Conservation (phyloP, 2,113 vertebrate genomes). For the Bubalus kerabau region DNA sequence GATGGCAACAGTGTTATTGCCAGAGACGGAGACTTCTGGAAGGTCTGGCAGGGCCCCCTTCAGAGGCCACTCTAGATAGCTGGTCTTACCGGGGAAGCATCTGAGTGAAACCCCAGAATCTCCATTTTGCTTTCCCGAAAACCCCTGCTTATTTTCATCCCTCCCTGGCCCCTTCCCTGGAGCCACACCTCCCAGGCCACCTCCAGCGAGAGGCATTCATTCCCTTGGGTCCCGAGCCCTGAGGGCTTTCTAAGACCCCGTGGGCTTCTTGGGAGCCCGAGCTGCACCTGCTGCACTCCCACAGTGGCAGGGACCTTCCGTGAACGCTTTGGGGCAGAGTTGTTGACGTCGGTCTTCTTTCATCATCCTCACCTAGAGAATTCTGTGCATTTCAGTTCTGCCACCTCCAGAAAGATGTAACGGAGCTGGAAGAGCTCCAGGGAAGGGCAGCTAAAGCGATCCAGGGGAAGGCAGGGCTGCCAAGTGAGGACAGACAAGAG, state of each 20-base stretch:
- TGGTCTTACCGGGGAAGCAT: neutral
- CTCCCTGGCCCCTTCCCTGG: neutral
- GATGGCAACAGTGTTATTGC: neutral
- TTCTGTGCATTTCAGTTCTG: neutral
- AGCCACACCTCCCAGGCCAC: neutral
- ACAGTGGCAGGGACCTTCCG: rapidly evolving
- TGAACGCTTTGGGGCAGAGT: neutral
- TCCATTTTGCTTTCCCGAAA: neutral
- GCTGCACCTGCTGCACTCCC: neutral
- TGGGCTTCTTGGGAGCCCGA: neutral
- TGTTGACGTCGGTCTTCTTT: neutral
- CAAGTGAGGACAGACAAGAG: neutral
- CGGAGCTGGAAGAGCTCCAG: neutral
- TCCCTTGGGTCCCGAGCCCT: neutral
- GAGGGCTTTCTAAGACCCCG: neutral
- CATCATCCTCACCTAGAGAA: neutral
- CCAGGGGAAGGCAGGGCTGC: neutral
- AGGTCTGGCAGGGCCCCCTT: neutral
- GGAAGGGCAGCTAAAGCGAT: neutral
- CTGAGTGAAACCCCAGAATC: neutral
- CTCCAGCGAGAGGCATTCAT: neutral
- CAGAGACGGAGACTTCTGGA: neutral
- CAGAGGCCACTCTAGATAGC: neutral
- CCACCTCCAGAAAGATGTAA: neutral
- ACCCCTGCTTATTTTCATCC: neutral